These are phyloP conservation scores for Pollenia angustigena DNA, from an alignment of 2,888 invertebrate species.

Conservation along the genomic window DNA sequence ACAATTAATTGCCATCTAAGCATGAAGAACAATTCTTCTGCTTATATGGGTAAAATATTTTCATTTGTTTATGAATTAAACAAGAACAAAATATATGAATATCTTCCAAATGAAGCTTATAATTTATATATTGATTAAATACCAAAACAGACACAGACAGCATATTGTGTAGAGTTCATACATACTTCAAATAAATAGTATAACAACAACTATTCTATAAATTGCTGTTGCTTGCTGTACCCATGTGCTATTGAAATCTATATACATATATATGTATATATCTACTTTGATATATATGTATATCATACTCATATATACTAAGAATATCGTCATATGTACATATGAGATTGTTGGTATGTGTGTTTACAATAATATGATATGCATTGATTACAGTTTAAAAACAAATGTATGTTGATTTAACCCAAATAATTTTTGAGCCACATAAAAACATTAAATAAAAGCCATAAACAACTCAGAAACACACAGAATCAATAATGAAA, in stretches of 20 bases:
- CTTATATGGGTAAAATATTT: constrained; percentile 9
- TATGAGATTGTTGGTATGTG: not conserved
- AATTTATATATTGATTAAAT: constrained; percentile 51
- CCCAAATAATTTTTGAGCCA: constrained; percentile 70
- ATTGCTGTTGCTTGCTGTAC: not conserved
- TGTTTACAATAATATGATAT: constrained; percentile 43
- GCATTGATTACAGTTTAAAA: constrained; percentile 68
- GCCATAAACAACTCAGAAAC: constrained; percentile 50
- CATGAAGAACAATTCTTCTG: not conserved
- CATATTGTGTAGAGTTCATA: not conserved
- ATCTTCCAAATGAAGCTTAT: constrained; percentile 23
- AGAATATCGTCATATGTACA: not conserved
- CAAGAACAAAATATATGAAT: constrained; percentile 24
- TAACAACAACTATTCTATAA: not conserved
- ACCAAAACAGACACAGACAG: not conserved
- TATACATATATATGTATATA: constrained; percentile 11
- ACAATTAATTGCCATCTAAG: not conserved
- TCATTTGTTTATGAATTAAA: constrained; percentile 18
- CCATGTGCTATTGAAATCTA: not conserved
- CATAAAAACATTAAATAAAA: constrained; percentile 70
- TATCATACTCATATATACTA: constrained; percentile 22
- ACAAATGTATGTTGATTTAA: constrained; percentile 58
- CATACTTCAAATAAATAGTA: not conserved
- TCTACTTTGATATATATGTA: not conserved
- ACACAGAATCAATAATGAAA: not conserved